Evolutionary conservation across 2,888 invertebrate genomes (phyloP).

Genomic region (Fragum whitleyi): DNA sequence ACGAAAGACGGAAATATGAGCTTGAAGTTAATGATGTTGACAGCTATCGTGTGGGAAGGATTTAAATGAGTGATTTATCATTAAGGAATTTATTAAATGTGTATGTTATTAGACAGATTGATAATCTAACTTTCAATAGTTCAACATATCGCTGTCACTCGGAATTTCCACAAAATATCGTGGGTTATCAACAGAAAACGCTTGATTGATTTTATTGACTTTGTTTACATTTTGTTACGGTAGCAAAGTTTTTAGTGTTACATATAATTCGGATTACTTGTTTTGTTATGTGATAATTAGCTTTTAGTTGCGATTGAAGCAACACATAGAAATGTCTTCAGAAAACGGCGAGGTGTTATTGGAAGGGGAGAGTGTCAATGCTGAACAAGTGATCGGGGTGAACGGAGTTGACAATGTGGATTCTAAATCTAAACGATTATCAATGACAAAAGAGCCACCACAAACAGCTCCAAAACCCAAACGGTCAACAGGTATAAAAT

Average conservation of each 20-base stretch:
- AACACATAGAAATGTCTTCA: not conserved
- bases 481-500: constrained; percentile 10
- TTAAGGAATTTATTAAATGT: not conserved
- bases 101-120: not conserved
- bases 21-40: constrained; percentile 1
- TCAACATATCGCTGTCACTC: not conserved
- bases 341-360: constrained; percentile 12
- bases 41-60: not conserved
- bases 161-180: not conserved
- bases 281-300: not conserved
- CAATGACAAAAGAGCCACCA: constrained; percentile 21
- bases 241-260: not conserved
- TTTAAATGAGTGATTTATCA: constrained; percentile 14
- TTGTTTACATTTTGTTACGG: constrained; percentile 6
- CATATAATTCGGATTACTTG: not conserved
- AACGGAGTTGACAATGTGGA: constrained; percentile 13
- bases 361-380: not conserved
- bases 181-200: not conserved
- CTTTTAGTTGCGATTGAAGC: no score
- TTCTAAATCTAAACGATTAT: constrained; percentile 1
- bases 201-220: not conserved
- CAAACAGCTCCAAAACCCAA: constrained; percentile 60
- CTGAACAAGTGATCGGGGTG: not conserved
- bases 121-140: not conserved
- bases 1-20: constrained; percentile 31